A percentile compares a stretch with the other conserved stretches of the same genome.
phyloP scores from a whole-genome alignment of 2,797 vertebrate species.

The Urocyon cinereoargenteus region DNA sequence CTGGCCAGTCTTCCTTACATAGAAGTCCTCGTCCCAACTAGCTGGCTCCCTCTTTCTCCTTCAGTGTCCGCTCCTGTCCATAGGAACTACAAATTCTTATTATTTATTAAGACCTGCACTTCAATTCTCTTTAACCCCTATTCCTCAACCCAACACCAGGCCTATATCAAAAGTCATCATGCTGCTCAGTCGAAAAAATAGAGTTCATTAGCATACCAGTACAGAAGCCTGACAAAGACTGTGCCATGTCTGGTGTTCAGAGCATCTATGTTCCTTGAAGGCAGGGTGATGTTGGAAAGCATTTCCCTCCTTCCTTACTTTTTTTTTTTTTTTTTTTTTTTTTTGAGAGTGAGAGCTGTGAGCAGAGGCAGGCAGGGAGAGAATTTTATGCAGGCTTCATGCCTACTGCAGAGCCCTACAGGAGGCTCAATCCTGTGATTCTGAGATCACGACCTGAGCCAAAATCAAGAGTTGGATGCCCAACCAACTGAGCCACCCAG shows the following conservation, averaged over 20 bases:
- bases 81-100: background rate
- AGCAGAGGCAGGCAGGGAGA: too few relatives aligned
- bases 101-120: background rate
- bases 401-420: too few relatives aligned
- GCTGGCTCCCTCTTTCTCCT: background rate
- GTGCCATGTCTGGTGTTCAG: background rate
- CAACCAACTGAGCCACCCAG: too few relatives aligned
- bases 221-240: slow-evolving; percentile 9
- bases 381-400: too few relatives aligned
- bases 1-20: background rate
- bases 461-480: too few relatives aligned
- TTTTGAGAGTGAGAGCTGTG: too few relatives aligned
- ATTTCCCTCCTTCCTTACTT: background rate
- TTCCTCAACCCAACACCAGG: background rate
- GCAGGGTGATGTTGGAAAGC: background rate
- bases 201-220: background rate
- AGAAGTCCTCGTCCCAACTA: background rate
- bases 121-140: background rate
- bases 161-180: background rate
- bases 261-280: background rate
- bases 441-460: too few relatives aligned
- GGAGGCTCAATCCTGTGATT: too few relatives aligned
- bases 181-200: background rate
- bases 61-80: background rate
- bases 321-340: too few relatives aligned